A percentile compares a stretch with the other conserved stretches of the same genome.
These are phyloP conservation scores for Puma concolor DNA, from an alignment of 2,113 vertebrate species.

Conservation along the genomic window DNA sequence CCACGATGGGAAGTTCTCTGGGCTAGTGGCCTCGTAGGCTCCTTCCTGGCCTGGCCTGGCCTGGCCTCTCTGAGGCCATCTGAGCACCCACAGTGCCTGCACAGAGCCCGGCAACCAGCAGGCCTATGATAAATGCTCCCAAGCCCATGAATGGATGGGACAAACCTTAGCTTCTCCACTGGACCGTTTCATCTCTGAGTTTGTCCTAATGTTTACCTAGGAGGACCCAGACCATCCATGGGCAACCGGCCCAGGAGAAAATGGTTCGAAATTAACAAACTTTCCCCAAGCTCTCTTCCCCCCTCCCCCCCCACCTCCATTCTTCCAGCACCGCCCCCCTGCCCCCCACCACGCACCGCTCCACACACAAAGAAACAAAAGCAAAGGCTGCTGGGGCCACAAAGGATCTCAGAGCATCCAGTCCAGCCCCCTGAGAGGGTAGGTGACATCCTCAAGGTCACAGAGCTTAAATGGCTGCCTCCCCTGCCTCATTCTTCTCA, in stretches of 20 bases:
- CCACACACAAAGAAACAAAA: background rate
- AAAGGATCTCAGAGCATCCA: background rate
- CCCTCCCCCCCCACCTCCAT: too few species aligned
- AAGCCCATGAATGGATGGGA: background rate
- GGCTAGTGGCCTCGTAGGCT: background rate
- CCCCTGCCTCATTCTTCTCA: background rate
- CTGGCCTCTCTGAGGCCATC: background rate
- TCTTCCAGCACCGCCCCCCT: background rate
- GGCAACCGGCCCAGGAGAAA: background rate
- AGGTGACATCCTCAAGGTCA: background rate
- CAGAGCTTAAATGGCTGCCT: background rate
- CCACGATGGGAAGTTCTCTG: background rate
- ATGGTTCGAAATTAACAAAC: background rate
- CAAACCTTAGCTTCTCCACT: background rate
- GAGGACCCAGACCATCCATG: background rate
- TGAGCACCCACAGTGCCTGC: rapidly evolving
- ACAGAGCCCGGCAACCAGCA: background rate
- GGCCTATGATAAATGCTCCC: background rate
- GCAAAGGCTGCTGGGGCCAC: background rate
- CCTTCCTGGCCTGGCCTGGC: background rate
- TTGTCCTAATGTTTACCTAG: background rate
- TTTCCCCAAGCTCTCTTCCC: background rate
- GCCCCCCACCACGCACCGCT: too few species aligned
- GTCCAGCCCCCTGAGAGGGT: background rate
- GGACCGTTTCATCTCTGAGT: background rate